Percentiles rank a stretch among this genome's conserved stretches.
These are phyloP conservation scores for Xyrichtys novacula DNA, from an alignment of 2,797 vertebrate genomes.

Conservation along the genomic window DNA sequence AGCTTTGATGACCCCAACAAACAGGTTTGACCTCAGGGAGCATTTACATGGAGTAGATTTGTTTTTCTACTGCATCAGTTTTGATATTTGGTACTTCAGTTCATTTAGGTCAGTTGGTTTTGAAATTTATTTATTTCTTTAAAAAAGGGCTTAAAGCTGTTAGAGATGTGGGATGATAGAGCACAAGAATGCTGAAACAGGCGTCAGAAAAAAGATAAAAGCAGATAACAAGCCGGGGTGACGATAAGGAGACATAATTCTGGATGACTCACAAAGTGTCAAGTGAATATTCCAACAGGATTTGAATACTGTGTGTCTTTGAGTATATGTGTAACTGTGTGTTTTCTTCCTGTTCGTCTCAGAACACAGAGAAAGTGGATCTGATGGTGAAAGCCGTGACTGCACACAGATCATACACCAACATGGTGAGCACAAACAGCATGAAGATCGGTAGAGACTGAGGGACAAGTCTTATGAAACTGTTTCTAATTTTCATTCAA, in stretches of 20 bases:
- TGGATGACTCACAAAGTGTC: background rate
- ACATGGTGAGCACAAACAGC: conserved; percentile 86
- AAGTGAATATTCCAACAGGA: background rate
- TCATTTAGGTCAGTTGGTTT: too few relatives aligned
- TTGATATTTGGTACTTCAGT: too few relatives aligned
- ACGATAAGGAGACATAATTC: too few relatives aligned
- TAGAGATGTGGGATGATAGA: background rate
- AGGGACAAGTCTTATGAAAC: background rate
- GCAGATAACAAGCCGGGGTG: background rate
- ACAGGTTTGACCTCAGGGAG: conserved; percentile 74
- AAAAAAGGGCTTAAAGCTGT: too few relatives aligned
- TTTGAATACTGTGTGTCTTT: background rate
- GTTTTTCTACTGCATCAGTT: too few relatives aligned
- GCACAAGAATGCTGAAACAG: background rate
- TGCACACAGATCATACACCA: conserved; percentile 90
- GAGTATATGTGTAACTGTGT: background rate
- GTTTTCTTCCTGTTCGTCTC: conserved; percentile 30
- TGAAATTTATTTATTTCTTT: too few relatives aligned
- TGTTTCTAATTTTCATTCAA: background rate
- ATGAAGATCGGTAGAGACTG: background rate
- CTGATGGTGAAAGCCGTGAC: conserved; percentile 89
- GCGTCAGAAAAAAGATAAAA: background rate
- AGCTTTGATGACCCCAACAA: conserved; percentile 86
- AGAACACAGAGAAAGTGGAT: conserved; percentile 90
- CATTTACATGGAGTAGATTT: too few relatives aligned